Conservation (phyloP, 2,113 vertebrate species). For the Sander lucioperca region DNA sequence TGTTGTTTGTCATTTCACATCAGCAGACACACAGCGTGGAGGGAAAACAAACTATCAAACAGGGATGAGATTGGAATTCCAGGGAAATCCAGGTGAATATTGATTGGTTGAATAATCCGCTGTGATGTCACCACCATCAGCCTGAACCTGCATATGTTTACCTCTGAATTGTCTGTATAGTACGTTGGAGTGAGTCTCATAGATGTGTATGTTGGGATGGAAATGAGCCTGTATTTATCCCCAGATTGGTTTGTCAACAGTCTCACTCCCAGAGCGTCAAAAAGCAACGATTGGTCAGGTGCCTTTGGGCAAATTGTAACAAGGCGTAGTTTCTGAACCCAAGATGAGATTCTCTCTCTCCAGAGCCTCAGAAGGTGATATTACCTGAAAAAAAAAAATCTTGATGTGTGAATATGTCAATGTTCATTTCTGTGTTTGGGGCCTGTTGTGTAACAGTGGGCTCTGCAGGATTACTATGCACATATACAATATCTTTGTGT, state of each 20-base stretch:
- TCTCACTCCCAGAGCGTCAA: no score
- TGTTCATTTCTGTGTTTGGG: neutral
- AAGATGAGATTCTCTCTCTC: neutral
- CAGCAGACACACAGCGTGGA: slow-evolving; percentile 26
- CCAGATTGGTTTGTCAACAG: neutral
- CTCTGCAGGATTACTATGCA: neutral
- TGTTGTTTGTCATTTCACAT: slow-evolving; percentile 29
- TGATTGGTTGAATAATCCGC: slow-evolving; percentile 24
- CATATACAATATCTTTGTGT: neutral
- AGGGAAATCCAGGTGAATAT: slow-evolving; percentile 31
- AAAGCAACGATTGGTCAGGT: no score
- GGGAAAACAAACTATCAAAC: slow-evolving; percentile 39
- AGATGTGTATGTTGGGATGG: neutral
- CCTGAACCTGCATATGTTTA: neutral
- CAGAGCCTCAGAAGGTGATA: neutral
- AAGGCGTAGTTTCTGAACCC: neutral
- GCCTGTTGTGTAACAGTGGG: neutral
- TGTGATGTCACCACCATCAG: slow-evolving; percentile 2
- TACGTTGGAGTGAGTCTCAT: neutral
- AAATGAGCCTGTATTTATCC: neutral
- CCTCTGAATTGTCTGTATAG: slow-evolving; percentile 7
- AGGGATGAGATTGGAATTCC: slow-evolving; percentile 34
- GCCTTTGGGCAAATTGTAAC: no score
- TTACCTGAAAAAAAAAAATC: neutral
- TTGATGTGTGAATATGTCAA: neutral